Evolutionary conservation across 2,888 invertebrate species (phyloP), one percentile per base, ranked within the genome.

Genomic region (Pristionchus fissidentatus): DNA sequence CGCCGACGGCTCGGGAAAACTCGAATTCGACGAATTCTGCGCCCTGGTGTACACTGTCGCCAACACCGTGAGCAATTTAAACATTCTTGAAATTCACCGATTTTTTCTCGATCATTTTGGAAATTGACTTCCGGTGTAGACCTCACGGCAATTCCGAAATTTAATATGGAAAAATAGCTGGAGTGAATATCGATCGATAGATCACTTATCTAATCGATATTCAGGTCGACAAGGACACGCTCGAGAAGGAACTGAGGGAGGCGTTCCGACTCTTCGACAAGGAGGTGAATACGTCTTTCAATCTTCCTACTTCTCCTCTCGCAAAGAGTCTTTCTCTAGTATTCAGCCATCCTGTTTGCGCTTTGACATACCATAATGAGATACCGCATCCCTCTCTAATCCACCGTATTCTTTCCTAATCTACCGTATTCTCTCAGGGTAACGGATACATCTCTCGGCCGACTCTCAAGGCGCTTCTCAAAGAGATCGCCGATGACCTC

Each of bases 231-330:
- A 93, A 88, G 91, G 98, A 98, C 93, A 97, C 97, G 83, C 95
- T 97, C 95, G 97, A 98, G 93, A 97, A 98, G 93, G 98, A 99
- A 94, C 95, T 99, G 87, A 95, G 97, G 92, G 98, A 99, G 95
- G 98, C 98, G 84, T 99, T 99, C 95, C 96, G 98, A 93, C 95
- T 99, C 91, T 97, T 99, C 93, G 98, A 99, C 94, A 98, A 98
- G 94, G 96, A 97, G 87, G 90, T 89, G 19, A 26, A 41, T 22
- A 10, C 77, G 38, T n/a, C 19, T 52, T 32, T 32, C 10, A 10
- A 26, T n/a, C n/a, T 8, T 62, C 26, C 62, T 13, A 62, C 62
- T 62, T n/a, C n/a, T 62, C 10, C 26, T 32, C 22, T 73, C 32
- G 8, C 19, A 38, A 26, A 26, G 19, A 26, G 38, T 38, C 32